A percentile compares a stretch with the other conserved stretches of the same genome.
Conservation (phyloP, 1,140 invertebrate genomes). For the Oryzaephilus surinamensis region DNA sequence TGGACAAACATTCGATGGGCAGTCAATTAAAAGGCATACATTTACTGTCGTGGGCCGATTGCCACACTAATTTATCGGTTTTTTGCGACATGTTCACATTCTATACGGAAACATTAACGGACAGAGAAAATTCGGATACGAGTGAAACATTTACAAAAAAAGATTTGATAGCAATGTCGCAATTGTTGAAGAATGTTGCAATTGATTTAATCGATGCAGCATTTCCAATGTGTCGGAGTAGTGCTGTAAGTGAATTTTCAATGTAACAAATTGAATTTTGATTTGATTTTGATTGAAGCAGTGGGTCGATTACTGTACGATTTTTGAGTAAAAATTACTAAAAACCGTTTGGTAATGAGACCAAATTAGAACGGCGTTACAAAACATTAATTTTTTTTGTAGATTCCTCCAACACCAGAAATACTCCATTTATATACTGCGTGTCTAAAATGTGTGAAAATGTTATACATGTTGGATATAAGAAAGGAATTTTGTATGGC, state of each 20-base stretch:
- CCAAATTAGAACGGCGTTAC: no score
- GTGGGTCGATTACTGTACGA: no score
- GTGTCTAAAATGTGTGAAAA: slow-evolving; percentile 29
- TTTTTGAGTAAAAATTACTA: no score
- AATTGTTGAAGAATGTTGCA: slow-evolving; percentile 67
- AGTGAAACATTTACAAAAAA: slow-evolving; percentile 53
- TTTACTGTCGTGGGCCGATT: slow-evolving; percentile 27
- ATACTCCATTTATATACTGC: slow-evolving; percentile 31
- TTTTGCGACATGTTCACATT: slow-evolving; percentile 36
- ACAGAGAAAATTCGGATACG: slow-evolving; percentile 33
- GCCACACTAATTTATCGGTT: slow-evolving; percentile 30
- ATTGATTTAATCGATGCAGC: slow-evolving; percentile 82
- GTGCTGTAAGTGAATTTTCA: slow-evolving; percentile 23
- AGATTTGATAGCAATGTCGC: slow-evolving; percentile 54
- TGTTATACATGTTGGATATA: slow-evolving; percentile 32
- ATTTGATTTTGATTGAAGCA: no score
- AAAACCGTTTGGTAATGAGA: no score
- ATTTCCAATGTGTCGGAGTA: slow-evolving; percentile 58
- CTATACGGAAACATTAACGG: slow-evolving; percentile 34
- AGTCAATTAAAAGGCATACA: slow-evolving; percentile 16
- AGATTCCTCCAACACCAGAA: slow-evolving; percentile 27
- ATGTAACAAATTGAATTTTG: no score
- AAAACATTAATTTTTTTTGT: background rate
- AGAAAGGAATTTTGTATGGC: slow-evolving; percentile 63
- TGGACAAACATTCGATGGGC: slow-evolving; percentile 13